Evolutionary conservation across 2,888 invertebrate species (phyloP).

Genomic region (Azorinus chamasolen): DNA sequence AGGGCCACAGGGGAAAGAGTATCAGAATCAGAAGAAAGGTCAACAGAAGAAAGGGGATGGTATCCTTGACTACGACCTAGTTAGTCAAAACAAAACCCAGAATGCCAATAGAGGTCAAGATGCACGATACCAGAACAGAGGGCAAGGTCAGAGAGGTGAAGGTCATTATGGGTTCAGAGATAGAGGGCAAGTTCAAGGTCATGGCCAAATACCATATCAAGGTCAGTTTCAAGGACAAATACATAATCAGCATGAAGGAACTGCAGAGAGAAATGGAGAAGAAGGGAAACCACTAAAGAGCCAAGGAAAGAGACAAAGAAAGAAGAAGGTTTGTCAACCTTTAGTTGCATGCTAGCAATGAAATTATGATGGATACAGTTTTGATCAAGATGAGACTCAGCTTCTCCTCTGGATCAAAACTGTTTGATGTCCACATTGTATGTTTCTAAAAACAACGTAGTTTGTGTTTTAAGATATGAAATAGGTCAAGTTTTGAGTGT

Average conservation of each 20-base stretch:
- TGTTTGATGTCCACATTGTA: too few relatives aligned
- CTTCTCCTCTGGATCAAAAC: too few relatives aligned
- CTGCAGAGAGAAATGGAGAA: not conserved
- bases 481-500: not conserved
- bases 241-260: not conserved
- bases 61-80: not conserved
- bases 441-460: too few relatives aligned
- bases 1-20: not conserved
- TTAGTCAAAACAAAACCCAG: conserved; percentile 1
- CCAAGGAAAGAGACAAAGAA: conserved; percentile 54
- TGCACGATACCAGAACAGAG: conserved; percentile 10
- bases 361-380: too few relatives aligned
- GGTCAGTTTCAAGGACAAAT: conserved; percentile 9
- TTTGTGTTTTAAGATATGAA: too few relatives aligned
- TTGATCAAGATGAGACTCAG: too few relatives aligned
- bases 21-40: conserved; percentile 4
- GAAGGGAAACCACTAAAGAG: conserved; percentile 30
- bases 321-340: conserved; percentile 51
- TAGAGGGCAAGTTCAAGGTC: conserved; percentile 7
- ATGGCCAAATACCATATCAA: not conserved
- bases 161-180: not conserved
- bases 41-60: conserved; percentile 2
- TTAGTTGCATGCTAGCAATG: too few relatives aligned
- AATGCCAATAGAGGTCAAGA: conserved; percentile 17
- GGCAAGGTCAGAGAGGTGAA: conserved; percentile 6